Conservation (phyloP, 2,888 invertebrate genomes). For the Calameuta filiformis region DNA sequence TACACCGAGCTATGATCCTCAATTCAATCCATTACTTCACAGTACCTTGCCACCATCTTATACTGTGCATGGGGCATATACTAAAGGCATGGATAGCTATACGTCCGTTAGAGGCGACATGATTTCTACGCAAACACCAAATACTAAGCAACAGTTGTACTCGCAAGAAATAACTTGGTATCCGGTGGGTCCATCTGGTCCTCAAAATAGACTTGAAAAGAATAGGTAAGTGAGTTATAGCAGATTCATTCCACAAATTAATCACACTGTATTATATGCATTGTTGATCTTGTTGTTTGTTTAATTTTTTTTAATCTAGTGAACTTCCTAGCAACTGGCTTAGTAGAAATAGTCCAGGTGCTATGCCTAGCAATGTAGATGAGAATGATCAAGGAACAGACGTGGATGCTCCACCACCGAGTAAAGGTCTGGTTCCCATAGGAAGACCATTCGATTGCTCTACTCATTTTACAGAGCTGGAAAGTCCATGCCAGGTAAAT, state of each 20-base stretch:
- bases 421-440: slow-evolving; percentile 49
- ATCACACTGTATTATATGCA: neutral
- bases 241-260: neutral
- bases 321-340: slow-evolving; percentile 59
- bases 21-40: slow-evolving; percentile 61
- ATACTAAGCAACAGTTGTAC: slow-evolving; percentile 58
- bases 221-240: slow-evolving; percentile 43
- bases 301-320: slow-evolving; percentile 26
- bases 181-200: slow-evolving; percentile 54
- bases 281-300: neutral
- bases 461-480: slow-evolving; percentile 52
- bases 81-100: slow-evolving; percentile 43
- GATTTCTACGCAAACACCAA: slow-evolving; percentile 54
- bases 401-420: slow-evolving; percentile 46
- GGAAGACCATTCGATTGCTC: slow-evolving; percentile 57
- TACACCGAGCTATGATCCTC: slow-evolving; percentile 62
- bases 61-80: slow-evolving; percentile 54
- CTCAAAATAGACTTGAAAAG: slow-evolving; percentile 56
- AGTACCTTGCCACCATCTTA: slow-evolving; percentile 58
- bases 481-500: slow-evolving; percentile 55
- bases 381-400: slow-evolving; percentile 58
- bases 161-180: slow-evolving; percentile 61
- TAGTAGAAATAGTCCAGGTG: slow-evolving; percentile 52
- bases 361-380: slow-evolving; percentile 57
- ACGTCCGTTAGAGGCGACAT: slow-evolving; percentile 41